Base-by-base conservation (phyloP, 2,888 invertebrate genomes). In the Drosophila infuscata region DNA sequence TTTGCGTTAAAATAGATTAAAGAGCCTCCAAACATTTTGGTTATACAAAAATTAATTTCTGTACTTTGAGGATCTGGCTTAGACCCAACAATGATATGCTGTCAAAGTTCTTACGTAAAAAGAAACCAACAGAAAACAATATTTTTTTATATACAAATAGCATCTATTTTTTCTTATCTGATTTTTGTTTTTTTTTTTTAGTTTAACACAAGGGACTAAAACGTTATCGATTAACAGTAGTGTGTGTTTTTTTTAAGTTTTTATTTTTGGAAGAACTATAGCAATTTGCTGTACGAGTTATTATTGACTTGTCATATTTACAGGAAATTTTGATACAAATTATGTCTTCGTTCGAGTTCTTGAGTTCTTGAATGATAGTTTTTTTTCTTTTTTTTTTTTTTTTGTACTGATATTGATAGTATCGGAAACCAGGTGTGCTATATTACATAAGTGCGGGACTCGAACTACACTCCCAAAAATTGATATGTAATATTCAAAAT, bases 331-430 rank as follows among this genome's bases (percentile, higher is more conserved):
- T 35, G 30, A 52, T 58, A 51, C 38, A 43, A 57, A 56, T 57
- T 46, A 59, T 57, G 38, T 61, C 11, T 48, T 25, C 17, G 25
- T 35, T 64, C 49, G 58, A 66, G 56, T 49, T 67, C 25, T 65
- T 62, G 62, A 71, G 51, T 53, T 62, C 11, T 46, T 15, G 12
- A 71, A 49, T 66, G 58, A 76, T 66, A 71, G 71, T 25, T 25
- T 48, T 9, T 3, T 25, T 64, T 75, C n/a, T n/a, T 12, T 35
- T 58, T 35, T n/a, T 15, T 15, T 20, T 29, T 3, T 25, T 64
- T 75, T 84, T 86, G 85, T 86, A 86, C 85, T 86, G 79, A 86
- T 88, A 86, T 86, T 86, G 88, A 85, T 85, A 86, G 85, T 86
- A 74, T 88, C 69, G 82, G 85, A 86, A 86, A 86, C 85, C 85